A percentile compares a stretch with the other conserved stretches of the same genome.
These are phyloP conservation scores for Microvelia longipes DNA, from an alignment of 1,140 invertebrate species.

Conservation along the genomic window DNA sequence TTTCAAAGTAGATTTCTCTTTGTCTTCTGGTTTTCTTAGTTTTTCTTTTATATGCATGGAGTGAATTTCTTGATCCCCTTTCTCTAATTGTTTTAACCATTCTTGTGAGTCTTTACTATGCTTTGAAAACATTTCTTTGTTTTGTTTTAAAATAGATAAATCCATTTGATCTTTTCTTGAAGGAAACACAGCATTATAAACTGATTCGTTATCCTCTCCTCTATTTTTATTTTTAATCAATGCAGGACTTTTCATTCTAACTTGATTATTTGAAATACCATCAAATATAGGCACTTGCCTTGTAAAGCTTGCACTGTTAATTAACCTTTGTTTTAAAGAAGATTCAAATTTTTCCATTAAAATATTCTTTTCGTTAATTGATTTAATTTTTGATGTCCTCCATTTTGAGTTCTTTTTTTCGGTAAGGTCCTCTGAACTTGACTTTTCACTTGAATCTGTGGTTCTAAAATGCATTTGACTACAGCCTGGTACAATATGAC, in stretches of 20 bases:
- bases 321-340: background rate
- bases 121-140: background rate
- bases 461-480: background rate
- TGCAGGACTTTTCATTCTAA: too few species aligned
- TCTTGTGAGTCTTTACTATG: background rate
- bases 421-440: background rate
- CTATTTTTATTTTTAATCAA: background rate
- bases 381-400: background rate
- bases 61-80: too few species aligned
- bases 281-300: background rate
- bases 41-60: too few species aligned
- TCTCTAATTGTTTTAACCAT: background rate
- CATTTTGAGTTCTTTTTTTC: background rate
- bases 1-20: background rate
- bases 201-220: background rate
- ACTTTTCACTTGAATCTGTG: background rate
- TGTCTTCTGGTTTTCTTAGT: too few species aligned
- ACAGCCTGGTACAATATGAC: background rate
- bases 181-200: background rate
- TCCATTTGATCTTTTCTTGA: background rate
- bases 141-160: background rate
- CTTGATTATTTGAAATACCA: too few species aligned
- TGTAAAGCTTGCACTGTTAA: background rate
- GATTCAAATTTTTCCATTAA: background rate
- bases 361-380: background rate